phyloP scores from a whole-genome alignment of 2,113 vertebrate species.

The Sebastes schlegelii region DNA sequence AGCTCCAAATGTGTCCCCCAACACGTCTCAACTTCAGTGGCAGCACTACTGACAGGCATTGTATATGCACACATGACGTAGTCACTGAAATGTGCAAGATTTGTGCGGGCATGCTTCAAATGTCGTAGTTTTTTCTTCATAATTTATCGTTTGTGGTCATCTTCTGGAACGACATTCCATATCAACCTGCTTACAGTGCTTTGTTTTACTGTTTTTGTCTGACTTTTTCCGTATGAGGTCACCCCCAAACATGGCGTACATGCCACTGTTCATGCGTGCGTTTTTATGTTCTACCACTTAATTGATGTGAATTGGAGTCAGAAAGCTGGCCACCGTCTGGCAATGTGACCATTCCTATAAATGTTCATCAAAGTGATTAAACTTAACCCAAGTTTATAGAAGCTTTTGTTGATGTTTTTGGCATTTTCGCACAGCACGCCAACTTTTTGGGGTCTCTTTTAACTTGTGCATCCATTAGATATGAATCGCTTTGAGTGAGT shows the following conservation, averaged over 20 bases:
- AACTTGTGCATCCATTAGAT: slow-evolving; percentile 21
- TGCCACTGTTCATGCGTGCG: neutral
- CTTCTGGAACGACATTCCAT: slow-evolving; percentile 65
- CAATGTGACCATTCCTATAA: slow-evolving; percentile 44
- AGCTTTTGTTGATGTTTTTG: slow-evolving; percentile 24
- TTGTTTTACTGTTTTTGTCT: slow-evolving; percentile 19
- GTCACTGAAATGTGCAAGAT: slow-evolving; percentile 55
- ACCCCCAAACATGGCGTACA: neutral
- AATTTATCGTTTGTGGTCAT: slow-evolving; percentile 30
- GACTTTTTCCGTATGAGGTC: slow-evolving; percentile 15
- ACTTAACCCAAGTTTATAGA: slow-evolving; percentile 7
- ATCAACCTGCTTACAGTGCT: slow-evolving; percentile 38
- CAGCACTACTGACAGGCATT: slow-evolving; percentile 79
- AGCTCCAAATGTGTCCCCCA: slow-evolving; percentile 66
- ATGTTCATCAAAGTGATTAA: slow-evolving; percentile 36
- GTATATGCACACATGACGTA: slow-evolving; percentile 81
- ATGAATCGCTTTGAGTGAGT: slow-evolving; percentile 32
- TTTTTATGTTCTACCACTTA: slow-evolving; percentile 34
- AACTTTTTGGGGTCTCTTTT: slow-evolving; percentile 7
- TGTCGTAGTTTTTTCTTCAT: neutral
- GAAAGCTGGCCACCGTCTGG: slow-evolving; percentile 28
- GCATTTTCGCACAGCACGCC: slow-evolving; percentile 23
- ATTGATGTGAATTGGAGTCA: slow-evolving; percentile 36
- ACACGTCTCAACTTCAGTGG: slow-evolving; percentile 62
- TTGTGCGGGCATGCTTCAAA: slow-evolving; percentile 10